These are phyloP conservation scores for Saccopteryx leptura DNA, from an alignment of 2,113 vertebrate genomes.

Conservation along the genomic window DNA sequence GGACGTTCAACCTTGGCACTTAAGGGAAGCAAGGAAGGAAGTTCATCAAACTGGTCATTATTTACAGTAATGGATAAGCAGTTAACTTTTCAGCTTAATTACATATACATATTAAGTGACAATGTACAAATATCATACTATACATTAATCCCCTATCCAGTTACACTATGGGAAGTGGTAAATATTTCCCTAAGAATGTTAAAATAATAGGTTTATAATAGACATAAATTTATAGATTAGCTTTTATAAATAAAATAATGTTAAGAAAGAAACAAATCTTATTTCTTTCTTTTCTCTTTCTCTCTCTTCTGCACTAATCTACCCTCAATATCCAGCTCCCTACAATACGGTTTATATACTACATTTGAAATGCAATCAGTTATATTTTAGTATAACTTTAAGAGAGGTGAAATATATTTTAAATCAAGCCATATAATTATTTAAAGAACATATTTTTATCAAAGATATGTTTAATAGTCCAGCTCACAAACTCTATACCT, in stretches of 20 bases:
- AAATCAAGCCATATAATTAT: background rate
- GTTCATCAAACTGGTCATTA: background rate
- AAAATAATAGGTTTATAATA: background rate
- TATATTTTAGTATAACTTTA: background rate
- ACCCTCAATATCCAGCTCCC: fast-evolving
- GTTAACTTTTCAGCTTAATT: background rate
- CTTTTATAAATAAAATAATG: background rate
- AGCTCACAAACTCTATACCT: background rate
- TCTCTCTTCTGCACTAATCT: background rate
- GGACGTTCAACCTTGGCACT: background rate
- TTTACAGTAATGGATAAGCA: background rate
- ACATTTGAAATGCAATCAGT: background rate
- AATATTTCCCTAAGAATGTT: background rate
- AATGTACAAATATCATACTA: background rate
- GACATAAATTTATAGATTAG: background rate
- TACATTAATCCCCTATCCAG: background rate
- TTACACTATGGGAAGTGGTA: background rate
- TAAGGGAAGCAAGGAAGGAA: background rate
- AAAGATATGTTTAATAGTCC: background rate
- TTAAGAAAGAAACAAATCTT: background rate
- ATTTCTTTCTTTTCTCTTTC: slow-evolving; percentile 31
- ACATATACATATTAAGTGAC: background rate
- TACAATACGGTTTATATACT: background rate
- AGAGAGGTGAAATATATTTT: background rate
- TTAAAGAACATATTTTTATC: background rate